Evolutionary conservation across 2,797 vertebrate genomes (phyloP), one percentile per base, ranked within the genome.

Genomic region (Dipus sagitta): DNA sequence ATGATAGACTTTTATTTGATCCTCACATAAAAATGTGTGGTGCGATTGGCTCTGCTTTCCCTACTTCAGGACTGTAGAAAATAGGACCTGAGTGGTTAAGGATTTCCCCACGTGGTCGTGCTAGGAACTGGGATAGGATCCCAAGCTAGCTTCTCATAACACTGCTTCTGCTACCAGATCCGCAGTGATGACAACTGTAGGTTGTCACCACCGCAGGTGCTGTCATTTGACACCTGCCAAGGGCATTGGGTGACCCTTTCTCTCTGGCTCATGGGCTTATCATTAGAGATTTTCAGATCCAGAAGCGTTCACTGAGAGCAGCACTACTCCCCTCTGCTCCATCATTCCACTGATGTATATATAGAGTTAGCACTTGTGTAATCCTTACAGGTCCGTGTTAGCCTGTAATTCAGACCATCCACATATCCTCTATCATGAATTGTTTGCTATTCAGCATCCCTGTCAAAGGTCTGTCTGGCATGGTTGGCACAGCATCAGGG

Each of bases 121-220:
- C 17, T n/a, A 67, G 12, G 18, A 54, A 18, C 5, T 60, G n/a
- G 17, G 20, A 0, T 70, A 9, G 12, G 28, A 70, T 17, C 6
- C 26, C 2, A 24, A 11, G 21, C 1, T 32, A 2, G 75, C 30
- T 54, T 77, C 9, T 8, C 38, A 70, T 5, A 23, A 3, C 0
- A 21, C 11, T 14, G 18, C 20, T 52, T 5, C 26, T 54, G 26
- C 28, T 1, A 23, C 42, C 17, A 17, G 0, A 0, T 32, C 86
- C 79, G 0, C 1, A 3, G 62, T 68, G 32, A 68, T 38, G 15
- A 30, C 13, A 21, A 3, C 20, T 26, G 0, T 18, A 26, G 26
- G 2, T 24, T 24, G 0, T 24, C 47, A 47, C 18, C 9, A 6
- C 15, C 1, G 3, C 1, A 23, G 24, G 32, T 8, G 24, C 52